Percentiles rank a stretch among this genome's conserved stretches.
Conservation (phyloP, 1,140 invertebrate species). For the Drosophila malerkotliana region DNA sequence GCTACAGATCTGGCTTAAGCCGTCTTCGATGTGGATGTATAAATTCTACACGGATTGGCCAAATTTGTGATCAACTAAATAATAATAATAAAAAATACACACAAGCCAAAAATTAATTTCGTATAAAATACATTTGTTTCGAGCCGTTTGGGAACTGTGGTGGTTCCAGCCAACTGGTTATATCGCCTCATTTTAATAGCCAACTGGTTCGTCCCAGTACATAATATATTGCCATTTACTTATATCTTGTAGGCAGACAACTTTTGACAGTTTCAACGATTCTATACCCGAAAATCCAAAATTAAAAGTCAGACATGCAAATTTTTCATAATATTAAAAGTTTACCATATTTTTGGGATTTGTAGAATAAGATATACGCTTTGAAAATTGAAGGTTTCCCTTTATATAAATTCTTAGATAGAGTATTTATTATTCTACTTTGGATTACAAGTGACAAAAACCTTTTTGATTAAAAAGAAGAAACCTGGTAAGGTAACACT, state of each 20-base stretch:
- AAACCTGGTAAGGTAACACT: constrained; percentile 11
- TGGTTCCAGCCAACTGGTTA: constrained; percentile 53
- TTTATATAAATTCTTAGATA: neutral
- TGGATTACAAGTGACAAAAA: too few species aligned
- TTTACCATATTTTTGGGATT: neutral
- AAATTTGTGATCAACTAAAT: constrained; percentile 61
- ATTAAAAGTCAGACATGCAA: constrained; percentile 74
- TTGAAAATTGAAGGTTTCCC: neutral
- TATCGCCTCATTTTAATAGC: constrained; percentile 57
- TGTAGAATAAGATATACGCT: neutral
- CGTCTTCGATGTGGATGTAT: constrained; percentile 24
- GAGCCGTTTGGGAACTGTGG: constrained; percentile 25
- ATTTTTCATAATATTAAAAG: constrained; percentile 34
- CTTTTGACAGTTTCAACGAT: constrained; percentile 40
- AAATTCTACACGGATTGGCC: constrained; percentile 65
- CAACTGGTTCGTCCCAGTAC: constrained; percentile 62
- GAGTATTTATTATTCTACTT: constrained; percentile 1
- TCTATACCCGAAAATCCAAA: constrained; percentile 48
- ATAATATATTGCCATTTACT: constrained; percentile 59
- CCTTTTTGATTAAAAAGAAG: constrained; percentile 21
- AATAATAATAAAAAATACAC: constrained; percentile 41
- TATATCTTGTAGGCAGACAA: constrained; percentile 53
- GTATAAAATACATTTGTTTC: constrained; percentile 58
- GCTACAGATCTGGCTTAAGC: constrained; percentile 50
- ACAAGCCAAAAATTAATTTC: constrained; percentile 67